Evolutionary conservation across 2,888 invertebrate genomes (phyloP).

Genomic region (Loripinus fragilis): DNA sequence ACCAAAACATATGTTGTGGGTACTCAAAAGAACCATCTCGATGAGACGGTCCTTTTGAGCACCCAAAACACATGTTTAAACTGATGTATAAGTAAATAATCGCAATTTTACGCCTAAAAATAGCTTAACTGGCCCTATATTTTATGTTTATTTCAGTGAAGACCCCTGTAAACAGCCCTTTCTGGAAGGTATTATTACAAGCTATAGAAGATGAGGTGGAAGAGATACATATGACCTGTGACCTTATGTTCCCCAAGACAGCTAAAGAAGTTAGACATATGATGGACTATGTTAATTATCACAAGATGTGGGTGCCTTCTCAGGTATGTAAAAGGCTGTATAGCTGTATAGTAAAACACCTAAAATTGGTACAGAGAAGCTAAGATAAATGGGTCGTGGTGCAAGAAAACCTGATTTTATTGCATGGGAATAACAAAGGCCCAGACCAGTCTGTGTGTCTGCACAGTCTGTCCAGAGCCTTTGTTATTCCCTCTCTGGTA

Average conservation of each 20-base stretch:
- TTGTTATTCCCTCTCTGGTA: too few relatives aligned
- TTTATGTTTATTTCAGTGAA: slow-evolving; percentile 62
- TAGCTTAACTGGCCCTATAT: neutral
- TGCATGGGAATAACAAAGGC: too few relatives aligned
- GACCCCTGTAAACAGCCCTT: slow-evolving; percentile 67
- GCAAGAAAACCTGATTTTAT: too few relatives aligned
- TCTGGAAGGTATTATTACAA: slow-evolving; percentile 59
- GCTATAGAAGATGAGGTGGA: slow-evolving; percentile 63
- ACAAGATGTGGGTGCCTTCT: slow-evolving; percentile 66
- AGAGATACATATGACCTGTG: slow-evolving; percentile 60
- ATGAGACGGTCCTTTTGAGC: neutral
- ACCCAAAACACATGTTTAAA: neutral
- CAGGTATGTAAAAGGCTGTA: slow-evolving; percentile 62
- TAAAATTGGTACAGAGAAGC: too few relatives aligned
- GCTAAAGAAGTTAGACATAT: slow-evolving; percentile 69
- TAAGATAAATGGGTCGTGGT: too few relatives aligned
- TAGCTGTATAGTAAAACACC: too few relatives aligned
- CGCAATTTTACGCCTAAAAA: too few relatives aligned
- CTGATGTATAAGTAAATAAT: neutral
- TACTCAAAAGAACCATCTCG: too few relatives aligned
- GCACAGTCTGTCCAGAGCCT: too few relatives aligned
- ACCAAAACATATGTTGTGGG: too few relatives aligned
- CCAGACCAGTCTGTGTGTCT: too few relatives aligned
- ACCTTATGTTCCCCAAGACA: slow-evolving; percentile 73
- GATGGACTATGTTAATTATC: slow-evolving; percentile 72